Evolutionary conservation across 2,888 invertebrate genomes (phyloP), one percentile per base, ranked within the genome.

Genomic region (Ashinkailepas kermadecensis): DNA sequence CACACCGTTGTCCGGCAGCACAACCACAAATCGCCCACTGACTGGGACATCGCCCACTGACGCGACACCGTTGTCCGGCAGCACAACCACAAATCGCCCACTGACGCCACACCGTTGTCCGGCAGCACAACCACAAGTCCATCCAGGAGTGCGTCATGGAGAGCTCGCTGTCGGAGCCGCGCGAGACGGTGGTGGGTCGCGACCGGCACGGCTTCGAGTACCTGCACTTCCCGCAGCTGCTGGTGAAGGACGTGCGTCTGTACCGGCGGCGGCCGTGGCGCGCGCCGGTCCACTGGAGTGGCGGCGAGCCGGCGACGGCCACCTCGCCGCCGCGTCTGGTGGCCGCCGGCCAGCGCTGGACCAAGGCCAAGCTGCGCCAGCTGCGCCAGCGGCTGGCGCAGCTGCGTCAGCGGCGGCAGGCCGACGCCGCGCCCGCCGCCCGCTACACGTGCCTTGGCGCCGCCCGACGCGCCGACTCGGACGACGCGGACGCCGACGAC

Each of bases 201-300:
- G 91, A 91, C 85, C 87, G 88, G 65, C 86, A 89, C 11, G 90
- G 90, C 25, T 87, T 88, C 83, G 87, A 87, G 83, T 90, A 90
- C 85, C 86, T 90, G 83, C 90, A 90, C 85, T 89, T 90, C 85
- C 90, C 90, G 54, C 89, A 90, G 84, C 90, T 90, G 85, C 87
- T 89, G 83, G 88, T 89, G 4, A 89, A 86, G 56, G 89, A 90
- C 85, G 85, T 90, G 3, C 86, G 90, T 58, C 87, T 90, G 65
- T 90, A 90, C 85, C 87, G 87, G 78, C 89, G 89, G 78, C 74
- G 74, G 18, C 74, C 74, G 74, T 74, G 74, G 74, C 74, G 74
- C 54, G 74, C 74, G 15, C 74, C 70, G 18, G 70, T 56, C 54
- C 56, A 54, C 21, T 21, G 18, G 23, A 21, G 21, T 0, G 13